Evolutionary conservation across 2,113 vertebrate species (phyloP), one percentile per base, ranked within the genome.

Genomic region (Osmerus mordax): DNA sequence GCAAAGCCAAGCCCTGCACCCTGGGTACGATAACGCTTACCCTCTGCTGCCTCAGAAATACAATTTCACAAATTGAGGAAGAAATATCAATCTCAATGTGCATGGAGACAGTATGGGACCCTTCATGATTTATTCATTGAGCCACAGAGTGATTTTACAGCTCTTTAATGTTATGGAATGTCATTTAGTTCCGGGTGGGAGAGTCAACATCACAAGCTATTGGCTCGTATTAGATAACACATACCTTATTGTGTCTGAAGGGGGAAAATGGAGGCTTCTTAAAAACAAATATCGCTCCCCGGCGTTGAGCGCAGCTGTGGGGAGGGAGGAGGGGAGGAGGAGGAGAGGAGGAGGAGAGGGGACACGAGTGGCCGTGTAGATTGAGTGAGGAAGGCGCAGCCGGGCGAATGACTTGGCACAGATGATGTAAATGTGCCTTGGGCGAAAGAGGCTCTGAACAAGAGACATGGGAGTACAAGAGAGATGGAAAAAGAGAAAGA

Each of bases 61-160:
- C 3, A 36, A 76, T 82, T 80, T 82, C 41, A 78, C 63, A 81
- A 78, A 82, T 83, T 47, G 41, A 47, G 41, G 62, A 78, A 80
- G 14, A 84, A 81, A 86, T 78, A 84, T 86, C 66, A 59, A 19
- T 67, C 65, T 80, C 67, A 67, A 0, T 68, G 75, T 84, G 63
- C 71, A 55, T 47, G 41, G 41, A 74, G 71, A 81, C 79, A 56
- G 78, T 76, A 83, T 74, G 28, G 58, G 28, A 54, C 18, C 28
- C 72, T 70, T 88, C 73, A 77, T 88, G 64, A 84, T 87, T 89
- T 86, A 89, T 89, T 87, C 56, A 88, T 83, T 3, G 0, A 18
- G 8, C 69, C 73, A 75, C 47, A 65, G 68, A 78, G 78, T 73
- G 67, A 82, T 78, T 86, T 80, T 75, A 83, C 78, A 80, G 74